Percentiles rank a stretch among this genome's conserved stretches.
Evolutionary conservation across 2,888 invertebrate genomes (phyloP).

Genomic region (Esperia sulphurella): DNA sequence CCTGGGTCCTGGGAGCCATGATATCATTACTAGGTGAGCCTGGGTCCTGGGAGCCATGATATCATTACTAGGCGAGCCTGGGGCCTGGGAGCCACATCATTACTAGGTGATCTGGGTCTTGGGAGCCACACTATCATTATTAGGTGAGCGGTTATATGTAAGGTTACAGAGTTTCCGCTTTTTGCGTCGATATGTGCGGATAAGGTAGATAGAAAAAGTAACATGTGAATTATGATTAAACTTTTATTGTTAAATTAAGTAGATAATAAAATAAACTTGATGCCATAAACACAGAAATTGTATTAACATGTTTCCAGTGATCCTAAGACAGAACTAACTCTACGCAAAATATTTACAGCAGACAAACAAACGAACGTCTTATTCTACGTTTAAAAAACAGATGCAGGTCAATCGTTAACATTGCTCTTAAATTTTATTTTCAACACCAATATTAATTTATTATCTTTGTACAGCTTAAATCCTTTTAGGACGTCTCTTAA

Average conservation of each 20-base stretch:
- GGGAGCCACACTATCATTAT: too few relatives aligned
- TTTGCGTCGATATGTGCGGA: too few relatives aligned
- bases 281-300: slow-evolving; percentile 72
- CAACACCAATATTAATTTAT: slow-evolving; percentile 13
- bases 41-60: too few relatives aligned
- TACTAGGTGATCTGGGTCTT: too few relatives aligned
- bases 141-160: too few relatives aligned
- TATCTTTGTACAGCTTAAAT: slow-evolving; percentile 44
- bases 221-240: slow-evolving; percentile 44
- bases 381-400: slow-evolving; percentile 44
- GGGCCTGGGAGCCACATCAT: too few relatives aligned
- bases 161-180: too few relatives aligned
- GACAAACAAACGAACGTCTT: slow-evolving; percentile 61
- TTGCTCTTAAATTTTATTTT: slow-evolving; percentile 28
- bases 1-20: too few relatives aligned
- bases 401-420: slow-evolving; percentile 72
- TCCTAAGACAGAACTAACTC: slow-evolving; percentile 55
- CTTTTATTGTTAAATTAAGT: slow-evolving; percentile 78
- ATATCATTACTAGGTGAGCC: too few relatives aligned
- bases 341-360: slow-evolving; percentile 74
- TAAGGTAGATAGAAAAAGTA: too few relatives aligned
- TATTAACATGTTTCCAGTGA: slow-evolving; percentile 65
- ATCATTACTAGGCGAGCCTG: too few relatives aligned
- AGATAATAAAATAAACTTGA: slow-evolving; percentile 78
- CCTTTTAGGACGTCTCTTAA: slow-evolving; percentile 50